phyloP scores from a whole-genome alignment of 2,888 invertebrate species.

The Tetranychus piercei region DNA sequence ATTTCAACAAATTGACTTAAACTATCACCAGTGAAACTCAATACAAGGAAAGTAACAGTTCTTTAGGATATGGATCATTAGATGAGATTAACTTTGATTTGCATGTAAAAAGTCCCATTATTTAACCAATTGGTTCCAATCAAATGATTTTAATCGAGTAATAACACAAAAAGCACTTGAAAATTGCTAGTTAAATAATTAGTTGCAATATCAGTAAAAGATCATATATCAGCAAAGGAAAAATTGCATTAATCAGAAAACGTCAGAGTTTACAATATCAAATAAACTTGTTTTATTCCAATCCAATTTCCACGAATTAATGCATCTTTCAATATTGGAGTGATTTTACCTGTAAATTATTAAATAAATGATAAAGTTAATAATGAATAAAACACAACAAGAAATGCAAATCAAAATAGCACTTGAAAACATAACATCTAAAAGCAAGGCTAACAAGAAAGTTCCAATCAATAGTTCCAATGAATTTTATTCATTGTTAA shows the following conservation, averaged over 20 bases:
- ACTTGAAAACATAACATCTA: neutral
- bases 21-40: neutral
- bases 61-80: neutral
- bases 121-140: neutral
- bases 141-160: neutral
- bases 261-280: no score
- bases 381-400: neutral
- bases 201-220: neutral
- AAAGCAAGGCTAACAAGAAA: neutral
- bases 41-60: neutral
- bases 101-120: neutral
- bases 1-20: neutral
- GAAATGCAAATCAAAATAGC: neutral
- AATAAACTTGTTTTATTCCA: no score
- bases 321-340: no score
- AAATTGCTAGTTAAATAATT: neutral
- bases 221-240: neutral
- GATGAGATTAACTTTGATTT: neutral
- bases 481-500: neutral
- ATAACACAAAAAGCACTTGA: neutral
- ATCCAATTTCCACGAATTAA: no score
- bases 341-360: neutral
- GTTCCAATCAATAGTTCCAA: neutral
- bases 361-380: neutral
- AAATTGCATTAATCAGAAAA: no score